Base-by-base conservation (phyloP, 2,888 invertebrate species). In the Griposia aprilina region DNA sequence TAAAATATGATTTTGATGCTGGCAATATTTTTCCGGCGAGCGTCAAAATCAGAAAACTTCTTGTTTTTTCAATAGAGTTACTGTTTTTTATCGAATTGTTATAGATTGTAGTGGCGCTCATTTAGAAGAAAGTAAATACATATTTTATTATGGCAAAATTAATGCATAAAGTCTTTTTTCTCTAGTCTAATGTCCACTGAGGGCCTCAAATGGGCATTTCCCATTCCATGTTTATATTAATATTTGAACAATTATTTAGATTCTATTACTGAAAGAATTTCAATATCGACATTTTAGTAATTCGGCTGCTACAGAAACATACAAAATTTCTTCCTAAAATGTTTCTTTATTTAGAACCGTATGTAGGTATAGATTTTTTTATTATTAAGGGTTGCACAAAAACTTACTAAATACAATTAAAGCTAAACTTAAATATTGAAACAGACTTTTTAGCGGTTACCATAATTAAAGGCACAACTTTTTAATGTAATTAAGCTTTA, bases 161-260 rank as follows among this genome's bases (percentile, higher is more conserved):
- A n/a, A n/a, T n/a, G n/a, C n/a, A n/a, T n/a, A n/a, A n/a, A n/a
- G n/a, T n/a, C n/a, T n/a, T n/a, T n/a, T n/a, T n/a, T n/a, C n/a
- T n/a, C n/a, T n/a, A n/a, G n/a, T n/a, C n/a, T n/a, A n/a, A n/a
- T n/a, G n/a, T n/a, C n/a, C n/a, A n/a, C n/a, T n/a, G n/a, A n/a
- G n/a, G n/a, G n/a, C n/a, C n/a, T n/a, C n/a, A n/a, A n/a, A n/a
- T n/a, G n/a, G n/a, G n/a, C n/a, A n/a, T n/a, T n/a, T n/a, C n/a
- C n/a, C n/a, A 81, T 74, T 65, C 74, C 75, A 45, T 65, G n/a
- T 57, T 74, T 50, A 57, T 81, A 57, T 26, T 50, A 81, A 48
- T 62, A 55, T 71, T 10, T n/a, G n/a, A n/a, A n/a, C 7, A 1
- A 80, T 41, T 41, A 70, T 23, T 20, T 30, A 26, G 23, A 79